Conservation (phyloP, 2,797 vertebrate species). For the Myripristis murdjan region DNA sequence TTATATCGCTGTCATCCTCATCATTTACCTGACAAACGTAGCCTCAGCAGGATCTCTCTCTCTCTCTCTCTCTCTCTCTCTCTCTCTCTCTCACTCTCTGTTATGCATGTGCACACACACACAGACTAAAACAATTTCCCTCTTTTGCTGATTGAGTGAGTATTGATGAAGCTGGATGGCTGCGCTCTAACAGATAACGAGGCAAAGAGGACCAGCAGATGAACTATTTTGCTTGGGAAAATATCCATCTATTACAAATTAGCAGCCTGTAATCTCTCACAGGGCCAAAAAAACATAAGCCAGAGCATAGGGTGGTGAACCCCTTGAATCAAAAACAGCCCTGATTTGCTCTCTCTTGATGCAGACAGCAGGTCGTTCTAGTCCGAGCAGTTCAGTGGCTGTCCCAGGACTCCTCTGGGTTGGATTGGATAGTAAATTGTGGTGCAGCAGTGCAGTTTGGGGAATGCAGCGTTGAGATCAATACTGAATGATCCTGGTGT, state of each 20-base stretch:
- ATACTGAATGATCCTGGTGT: conserved; percentile 69
- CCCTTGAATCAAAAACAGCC: background rate
- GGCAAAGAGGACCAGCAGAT: background rate
- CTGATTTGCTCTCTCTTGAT: conserved; percentile 3
- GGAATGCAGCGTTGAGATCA: conserved; percentile 60
- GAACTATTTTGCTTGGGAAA: background rate
- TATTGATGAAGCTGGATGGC: background rate
- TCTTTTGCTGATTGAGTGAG: background rate
- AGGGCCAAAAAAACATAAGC: background rate
- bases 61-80: background rate
- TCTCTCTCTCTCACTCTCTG: background rate
- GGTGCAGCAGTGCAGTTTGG: conserved; percentile 47
- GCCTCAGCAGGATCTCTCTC: conserved; percentile 55
- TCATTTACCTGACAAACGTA: conserved; percentile 73
- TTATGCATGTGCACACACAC: background rate
- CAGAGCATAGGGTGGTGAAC: conserved; percentile 1
- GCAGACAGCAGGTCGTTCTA: background rate
- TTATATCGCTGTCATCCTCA: conserved; percentile 69
- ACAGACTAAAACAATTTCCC: conserved; percentile 2
- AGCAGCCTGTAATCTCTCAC: background rate
- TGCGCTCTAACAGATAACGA: background rate
- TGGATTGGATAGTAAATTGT: conserved; percentile 39
- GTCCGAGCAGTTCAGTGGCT: conserved; percentile 16
- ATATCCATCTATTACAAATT: background rate
- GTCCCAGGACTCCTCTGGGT: no score